Percentiles rank a stretch among this genome's conserved stretches.
Evolutionary conservation across 2,113 vertebrate genomes (phyloP).

Genomic region (Ictalurus punctatus): DNA sequence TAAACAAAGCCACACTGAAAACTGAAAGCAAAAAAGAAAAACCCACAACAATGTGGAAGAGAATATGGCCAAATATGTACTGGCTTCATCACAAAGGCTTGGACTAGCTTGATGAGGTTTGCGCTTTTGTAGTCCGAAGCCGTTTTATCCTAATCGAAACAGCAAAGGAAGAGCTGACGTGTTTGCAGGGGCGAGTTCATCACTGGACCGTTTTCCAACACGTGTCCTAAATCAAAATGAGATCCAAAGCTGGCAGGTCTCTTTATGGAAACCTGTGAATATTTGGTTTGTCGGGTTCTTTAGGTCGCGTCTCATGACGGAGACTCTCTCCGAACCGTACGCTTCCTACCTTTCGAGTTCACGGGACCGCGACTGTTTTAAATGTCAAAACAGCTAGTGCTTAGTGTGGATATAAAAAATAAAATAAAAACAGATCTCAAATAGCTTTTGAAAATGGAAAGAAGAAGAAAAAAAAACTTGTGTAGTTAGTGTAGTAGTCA

Average conservation of each 20-base stretch:
- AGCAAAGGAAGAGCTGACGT: not conserved
- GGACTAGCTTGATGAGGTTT: not conserved
- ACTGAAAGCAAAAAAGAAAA: not conserved
- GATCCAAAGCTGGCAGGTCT: not conserved
- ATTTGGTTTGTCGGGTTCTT: not conserved
- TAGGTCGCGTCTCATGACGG: not conserved
- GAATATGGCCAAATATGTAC: not conserved
- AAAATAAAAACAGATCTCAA: not conserved
- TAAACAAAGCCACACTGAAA: constrained; percentile 42
- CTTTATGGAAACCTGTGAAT: not conserved
- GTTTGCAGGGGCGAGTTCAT: not conserved
- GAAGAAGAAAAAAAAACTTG: not conserved
- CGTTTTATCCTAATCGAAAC: not conserved
- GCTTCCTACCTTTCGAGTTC: not conserved
- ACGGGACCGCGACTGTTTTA: not conserved
- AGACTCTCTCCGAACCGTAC: not conserved
- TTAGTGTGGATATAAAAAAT: not conserved
- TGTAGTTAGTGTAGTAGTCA: not conserved
- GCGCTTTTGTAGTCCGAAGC: not conserved
- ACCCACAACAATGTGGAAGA: not conserved
- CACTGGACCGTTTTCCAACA: not conserved
- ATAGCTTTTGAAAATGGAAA: not conserved
- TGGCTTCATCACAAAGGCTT: constrained; percentile 3
- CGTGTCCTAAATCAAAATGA: not conserved
- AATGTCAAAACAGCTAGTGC: not conserved